These are phyloP conservation scores for Automeris io DNA, from an alignment of 2,888 invertebrate genomes.

Conservation along the genomic window DNA sequence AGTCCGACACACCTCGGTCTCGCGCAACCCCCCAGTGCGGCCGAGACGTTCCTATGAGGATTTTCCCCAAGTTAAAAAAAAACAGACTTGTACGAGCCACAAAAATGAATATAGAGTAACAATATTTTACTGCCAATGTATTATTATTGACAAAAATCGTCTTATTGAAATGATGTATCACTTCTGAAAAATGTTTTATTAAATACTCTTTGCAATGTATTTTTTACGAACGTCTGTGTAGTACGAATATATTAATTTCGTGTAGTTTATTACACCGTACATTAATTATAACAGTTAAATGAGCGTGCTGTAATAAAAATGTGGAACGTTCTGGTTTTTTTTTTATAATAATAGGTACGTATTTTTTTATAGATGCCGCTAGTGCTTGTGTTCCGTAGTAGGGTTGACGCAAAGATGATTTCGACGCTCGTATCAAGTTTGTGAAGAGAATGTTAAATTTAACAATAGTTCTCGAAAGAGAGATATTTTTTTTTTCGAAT, in stretches of 20 bases:
- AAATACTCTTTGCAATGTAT: constrained; percentile 3
- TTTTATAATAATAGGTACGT: constrained; percentile 18
- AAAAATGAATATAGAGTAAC: too few relatives aligned
- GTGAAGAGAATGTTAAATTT: too few relatives aligned
- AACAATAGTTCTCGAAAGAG: too few relatives aligned
- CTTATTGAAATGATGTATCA: neutral
- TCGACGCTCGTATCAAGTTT: too few relatives aligned
- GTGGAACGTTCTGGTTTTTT: constrained; percentile 49
- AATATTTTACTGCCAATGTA: too few relatives aligned
- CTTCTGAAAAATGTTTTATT: constrained; percentile 1
- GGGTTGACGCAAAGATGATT: constrained; percentile 6
- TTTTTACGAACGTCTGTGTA: constrained; percentile 12
- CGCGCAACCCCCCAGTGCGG: too few relatives aligned
- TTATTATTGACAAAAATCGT: neutral
- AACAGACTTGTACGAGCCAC: too few relatives aligned
- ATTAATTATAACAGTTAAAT: constrained; percentile 69
- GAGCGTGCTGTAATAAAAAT: constrained; percentile 58
- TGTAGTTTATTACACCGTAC: constrained; percentile 55
- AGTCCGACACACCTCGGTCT: too few relatives aligned
- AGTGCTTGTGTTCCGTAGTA: constrained; percentile 4
- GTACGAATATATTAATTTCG: constrained; percentile 52
- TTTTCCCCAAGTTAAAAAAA: too few relatives aligned
- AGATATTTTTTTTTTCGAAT: too few relatives aligned
- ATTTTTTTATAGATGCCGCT: constrained; percentile 12
- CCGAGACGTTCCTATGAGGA: too few relatives aligned